Evolutionary conservation across 2,888 invertebrate genomes (phyloP), one percentile per base, ranked within the genome.

Genomic region (Athrips mouffetella): DNA sequence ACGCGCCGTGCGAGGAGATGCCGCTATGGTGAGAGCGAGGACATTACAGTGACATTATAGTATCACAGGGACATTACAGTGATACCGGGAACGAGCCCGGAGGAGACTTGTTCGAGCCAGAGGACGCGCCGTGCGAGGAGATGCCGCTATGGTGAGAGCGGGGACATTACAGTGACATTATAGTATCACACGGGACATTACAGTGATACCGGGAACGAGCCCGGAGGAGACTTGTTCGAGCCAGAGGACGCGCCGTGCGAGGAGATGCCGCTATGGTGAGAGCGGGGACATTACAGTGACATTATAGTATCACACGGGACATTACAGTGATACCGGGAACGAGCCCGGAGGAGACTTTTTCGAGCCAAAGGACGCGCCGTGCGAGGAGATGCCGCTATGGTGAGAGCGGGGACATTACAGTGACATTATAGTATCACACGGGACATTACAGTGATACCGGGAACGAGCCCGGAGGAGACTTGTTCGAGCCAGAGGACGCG

Each of bases 31-130:
- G 23, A 55, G n/a, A n/a, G n/a, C n/a, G n/a, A n/a, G n/a, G n/a
- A n/a, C n/a, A n/a, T n/a, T n/a, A n/a, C n/a, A n/a, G n/a, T n/a
- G n/a, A n/a, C n/a, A n/a, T n/a, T n/a, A n/a, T n/a, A n/a, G n/a
- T n/a, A n/a, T n/a, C n/a, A n/a, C n/a, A n/a, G n/a, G n/a, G n/a
- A n/a, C n/a, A n/a, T n/a, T n/a, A n/a, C n/a, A n/a, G n/a, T n/a
- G n/a, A n/a, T n/a, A 8, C 3, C 11, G 10, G 11, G 3, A 3
- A 30, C 2, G n/a, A 3, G 29, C 4, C 29, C 2, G 3, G 10
- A 77, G 87, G 73, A 89, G 88, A 51, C 86, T 74, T 45, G 77
- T 70, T 0, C 81, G 80, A 50, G 82, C 68, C 11, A 82, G 80
- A 16, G 89, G 88, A 51, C 86, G 75, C 45, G 77, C 70, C 0